phyloP scores from a whole-genome alignment of 2,888 invertebrate genomes.

The Oscheius onirici region DNA sequence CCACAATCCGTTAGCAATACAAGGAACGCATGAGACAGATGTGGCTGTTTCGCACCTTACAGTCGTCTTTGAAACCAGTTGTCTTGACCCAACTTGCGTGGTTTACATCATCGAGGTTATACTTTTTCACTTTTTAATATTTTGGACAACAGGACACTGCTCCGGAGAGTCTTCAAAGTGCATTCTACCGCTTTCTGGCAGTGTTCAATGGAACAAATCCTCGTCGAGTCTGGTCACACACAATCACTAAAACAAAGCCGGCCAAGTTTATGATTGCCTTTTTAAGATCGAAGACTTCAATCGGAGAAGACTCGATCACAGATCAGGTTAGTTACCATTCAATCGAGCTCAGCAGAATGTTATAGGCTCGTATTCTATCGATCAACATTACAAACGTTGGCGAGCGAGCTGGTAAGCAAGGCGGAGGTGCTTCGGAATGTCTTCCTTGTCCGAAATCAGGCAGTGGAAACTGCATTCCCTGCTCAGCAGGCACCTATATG shows the following conservation, averaged over 20 bases:
- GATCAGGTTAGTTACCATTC: constrained; percentile 71
- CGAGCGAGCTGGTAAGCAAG: constrained; percentile 30
- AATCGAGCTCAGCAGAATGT: not conserved
- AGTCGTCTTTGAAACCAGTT: constrained; percentile 76
- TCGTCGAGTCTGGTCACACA: constrained; percentile 54
- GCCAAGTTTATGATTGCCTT: constrained; percentile 65
- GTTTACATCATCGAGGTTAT: constrained; percentile 76
- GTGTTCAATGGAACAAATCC: constrained; percentile 64
- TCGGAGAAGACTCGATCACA: constrained; percentile 56
- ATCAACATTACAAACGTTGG: constrained; percentile 76
- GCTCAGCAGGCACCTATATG: constrained; percentile 75
- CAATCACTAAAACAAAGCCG: constrained; percentile 55
- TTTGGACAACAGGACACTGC: constrained; percentile 48
- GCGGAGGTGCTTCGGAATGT: constrained; percentile 76
- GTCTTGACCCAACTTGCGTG: constrained; percentile 74
- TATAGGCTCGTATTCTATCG: constrained; percentile 74
- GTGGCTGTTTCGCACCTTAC: constrained; percentile 74
- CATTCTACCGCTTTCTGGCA: constrained; percentile 60
- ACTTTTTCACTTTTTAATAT: too few species aligned
- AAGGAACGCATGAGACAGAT: constrained; percentile 46
- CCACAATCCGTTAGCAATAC: constrained; percentile 63
- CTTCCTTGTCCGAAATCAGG: constrained; percentile 71
- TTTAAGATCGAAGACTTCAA: constrained; percentile 59
- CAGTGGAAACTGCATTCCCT: constrained; percentile 73
- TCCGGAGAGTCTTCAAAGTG: constrained; percentile 33